These are phyloP conservation scores for Papilio polyxenes DNA, from an alignment of 1,140 invertebrate species.

Conservation along the genomic window DNA sequence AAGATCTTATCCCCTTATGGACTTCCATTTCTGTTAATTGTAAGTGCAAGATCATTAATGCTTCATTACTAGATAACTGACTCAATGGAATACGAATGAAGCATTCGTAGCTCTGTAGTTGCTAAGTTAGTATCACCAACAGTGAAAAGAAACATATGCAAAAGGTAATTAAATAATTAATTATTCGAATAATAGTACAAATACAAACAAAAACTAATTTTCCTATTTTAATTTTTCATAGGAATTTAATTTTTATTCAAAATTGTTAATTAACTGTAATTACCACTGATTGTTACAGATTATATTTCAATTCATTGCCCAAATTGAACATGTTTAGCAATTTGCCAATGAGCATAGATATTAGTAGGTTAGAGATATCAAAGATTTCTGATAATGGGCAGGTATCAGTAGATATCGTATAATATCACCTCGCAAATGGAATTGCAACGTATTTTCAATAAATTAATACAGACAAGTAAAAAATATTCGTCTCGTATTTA, in stretches of 20 bases:
- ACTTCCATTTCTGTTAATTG: slow-evolving; percentile 13
- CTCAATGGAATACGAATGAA: not conserved
- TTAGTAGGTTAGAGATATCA: not conserved
- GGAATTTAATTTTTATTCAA: not conserved
- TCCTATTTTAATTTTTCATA: no score
- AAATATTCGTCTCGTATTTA: not conserved
- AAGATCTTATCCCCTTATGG: slow-evolving; percentile 27
- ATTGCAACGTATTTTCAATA: not conserved
- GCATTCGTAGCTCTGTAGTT: not conserved
- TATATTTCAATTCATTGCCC: not conserved
- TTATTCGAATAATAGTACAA: no score
- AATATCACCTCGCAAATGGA: not conserved
- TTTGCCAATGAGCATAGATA: not conserved
- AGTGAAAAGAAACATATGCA: not conserved
- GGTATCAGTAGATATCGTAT: not conserved
- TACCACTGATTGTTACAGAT: not conserved
- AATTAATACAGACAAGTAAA: not conserved
- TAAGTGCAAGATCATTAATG: slow-evolving; percentile 22
- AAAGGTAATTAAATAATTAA: not conserved
- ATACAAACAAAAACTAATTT: no score
- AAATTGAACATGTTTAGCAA: not conserved
- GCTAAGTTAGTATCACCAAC: not conserved
- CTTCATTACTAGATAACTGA: not conserved
- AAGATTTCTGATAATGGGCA: not conserved
- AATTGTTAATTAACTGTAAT: not conserved